Conservation (phyloP, 2,888 invertebrate species). For the Agrilus biguttatus region DNA sequence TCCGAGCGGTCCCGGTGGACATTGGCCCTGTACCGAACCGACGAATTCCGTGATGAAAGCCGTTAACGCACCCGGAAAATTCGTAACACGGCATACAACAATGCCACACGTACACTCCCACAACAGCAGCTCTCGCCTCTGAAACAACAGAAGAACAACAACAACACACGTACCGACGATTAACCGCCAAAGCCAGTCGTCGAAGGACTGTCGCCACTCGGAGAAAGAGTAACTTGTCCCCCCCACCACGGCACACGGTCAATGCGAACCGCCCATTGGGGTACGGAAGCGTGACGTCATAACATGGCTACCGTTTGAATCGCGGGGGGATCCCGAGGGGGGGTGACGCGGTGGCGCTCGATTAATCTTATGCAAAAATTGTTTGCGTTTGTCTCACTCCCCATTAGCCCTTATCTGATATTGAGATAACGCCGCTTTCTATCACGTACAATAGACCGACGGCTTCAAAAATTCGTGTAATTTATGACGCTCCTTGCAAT, state of each 20-base stretch:
- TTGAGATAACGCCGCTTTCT: slow-evolving; percentile 7
- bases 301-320: slow-evolving; percentile 22
- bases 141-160: background rate
- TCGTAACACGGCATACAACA: slow-evolving; percentile 6
- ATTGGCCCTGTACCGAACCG: slow-evolving; percentile 26
- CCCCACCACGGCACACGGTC: slow-evolving; percentile 9
- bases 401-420: slow-evolving; percentile 10
- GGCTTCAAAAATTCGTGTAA: too few species aligned
- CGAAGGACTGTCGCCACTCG: slow-evolving; percentile 10
- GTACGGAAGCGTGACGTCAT: slow-evolving; percentile 20
- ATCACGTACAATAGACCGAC: too few species aligned
- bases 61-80: slow-evolving; percentile 5
- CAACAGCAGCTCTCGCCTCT: slow-evolving; percentile 8
- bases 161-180: background rate
- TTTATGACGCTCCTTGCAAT: too few species aligned
- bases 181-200: background rate
- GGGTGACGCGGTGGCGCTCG: slow-evolving; percentile 7
- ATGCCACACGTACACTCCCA: slow-evolving; percentile 10
- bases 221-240: slow-evolving; percentile 14
- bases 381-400: slow-evolving; percentile 10
- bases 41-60: slow-evolving; percentile 27
- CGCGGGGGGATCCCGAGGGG: slow-evolving; percentile 10
- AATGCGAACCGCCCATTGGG: slow-evolving; percentile 9
- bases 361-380: slow-evolving; percentile 16
- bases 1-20: slow-evolving; percentile 22